Evolutionary conservation across 2,888 invertebrate species (phyloP), one percentile per base, ranked within the genome.

Genomic region (Leptinotarsa peninsularis): DNA sequence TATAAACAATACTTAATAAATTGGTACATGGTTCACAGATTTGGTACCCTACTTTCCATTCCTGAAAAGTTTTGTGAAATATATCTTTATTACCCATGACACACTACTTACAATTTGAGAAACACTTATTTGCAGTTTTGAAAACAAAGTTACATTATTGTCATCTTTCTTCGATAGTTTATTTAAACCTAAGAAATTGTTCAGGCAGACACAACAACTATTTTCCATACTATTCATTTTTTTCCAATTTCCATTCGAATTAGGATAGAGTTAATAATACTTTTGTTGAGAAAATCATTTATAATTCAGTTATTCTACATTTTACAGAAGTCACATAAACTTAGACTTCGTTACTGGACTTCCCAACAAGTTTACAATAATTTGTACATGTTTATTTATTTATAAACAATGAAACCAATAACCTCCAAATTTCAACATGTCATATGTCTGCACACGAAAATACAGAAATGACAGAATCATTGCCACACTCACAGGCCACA

Each of bases 11-110:
- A 68, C 78, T 80, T 27, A 83, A 75, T 18, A 82, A 76, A 70
- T 83, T 80, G 23, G 75, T 78, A 77, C 83, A 83, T 43, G 79
- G 76, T 49, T 81, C 79, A 73, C 83, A 83, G 52, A 83, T 82
- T 54, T 74, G 73, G 67, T 79, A 82, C 23, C 76, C 72, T 17
- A 18, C 43, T 50, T 67, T 66, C 83, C 83, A 83, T 71, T 79
- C 72, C 83, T 83, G 66, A 52, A 81, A 79, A 21, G 50, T 27
- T 63, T 17, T 2, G 27, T n/a, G n/a, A n/a, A 63, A 63, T 3
- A 63, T 63, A 15, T 43, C 33, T 58, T 56, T 4, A 21, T n/a
- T 58, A 58, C n/a, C n/a, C 18, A 58, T 52, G 52, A 1, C 52
- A 43, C 43, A 58, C 23, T 63, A 75, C 81, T 78, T 79, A 82